phyloP scores from a whole-genome alignment of 2,888 invertebrate species.

The Argyra leucocephala region DNA sequence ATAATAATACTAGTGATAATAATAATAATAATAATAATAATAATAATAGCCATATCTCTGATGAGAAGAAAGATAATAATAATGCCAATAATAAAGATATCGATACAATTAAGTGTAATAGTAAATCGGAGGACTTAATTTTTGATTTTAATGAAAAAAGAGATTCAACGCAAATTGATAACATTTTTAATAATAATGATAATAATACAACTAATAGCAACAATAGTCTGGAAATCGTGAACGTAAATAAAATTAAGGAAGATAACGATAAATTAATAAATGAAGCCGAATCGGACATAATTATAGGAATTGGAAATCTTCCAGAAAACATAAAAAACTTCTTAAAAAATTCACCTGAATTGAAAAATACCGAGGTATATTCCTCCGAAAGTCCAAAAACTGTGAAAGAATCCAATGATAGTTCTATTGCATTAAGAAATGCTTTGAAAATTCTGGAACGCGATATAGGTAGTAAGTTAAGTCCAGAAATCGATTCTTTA shows the following conservation, averaged over 20 bases:
- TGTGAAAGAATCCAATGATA: conserved; percentile 14
- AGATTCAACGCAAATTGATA: too few species aligned
- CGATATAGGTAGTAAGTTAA: conserved; percentile 34
- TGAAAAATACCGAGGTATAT: not conserved
- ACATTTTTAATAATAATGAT: too few species aligned
- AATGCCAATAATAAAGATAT: not conserved
- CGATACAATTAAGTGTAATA: not conserved
- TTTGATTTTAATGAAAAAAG: not conserved
- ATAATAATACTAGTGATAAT: not conserved
- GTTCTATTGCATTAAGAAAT: conserved; percentile 26
- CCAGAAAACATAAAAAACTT: conserved; percentile 27
- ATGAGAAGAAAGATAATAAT: conserved; percentile 4
- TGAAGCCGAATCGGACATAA: not conserved
- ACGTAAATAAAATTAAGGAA: not conserved
- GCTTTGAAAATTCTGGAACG: conserved; percentile 40
- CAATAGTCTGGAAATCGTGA: not conserved
- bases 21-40: conserved; percentile 15
- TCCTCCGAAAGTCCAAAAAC: conserved; percentile 16
- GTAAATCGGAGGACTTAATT: not conserved
- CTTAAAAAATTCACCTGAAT: not conserved
- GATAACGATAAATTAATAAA: not conserved
- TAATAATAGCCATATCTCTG: conserved; percentile 7
- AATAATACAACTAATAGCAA: not conserved
- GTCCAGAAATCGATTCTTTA: conserved; percentile 39
- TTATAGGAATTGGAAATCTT: conserved; percentile 13